phyloP scores from a whole-genome alignment of 2,797 vertebrate species.

The Megaceryle alcyon region DNA sequence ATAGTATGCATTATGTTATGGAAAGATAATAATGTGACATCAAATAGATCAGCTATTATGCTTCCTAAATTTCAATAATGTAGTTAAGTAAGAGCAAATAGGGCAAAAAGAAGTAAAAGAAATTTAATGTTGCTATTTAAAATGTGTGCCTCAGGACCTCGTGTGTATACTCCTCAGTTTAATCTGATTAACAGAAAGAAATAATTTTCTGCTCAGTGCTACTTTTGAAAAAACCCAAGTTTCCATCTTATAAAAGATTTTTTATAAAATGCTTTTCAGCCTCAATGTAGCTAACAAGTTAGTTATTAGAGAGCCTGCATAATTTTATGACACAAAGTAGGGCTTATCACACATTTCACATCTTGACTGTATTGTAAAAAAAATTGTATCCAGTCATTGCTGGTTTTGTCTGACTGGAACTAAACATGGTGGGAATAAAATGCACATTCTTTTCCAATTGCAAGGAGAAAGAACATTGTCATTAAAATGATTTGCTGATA shows the following conservation, averaged over 20 bases:
- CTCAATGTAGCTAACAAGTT: constrained; percentile 21
- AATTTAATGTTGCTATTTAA: constrained; percentile 43
- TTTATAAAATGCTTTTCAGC: constrained; percentile 32
- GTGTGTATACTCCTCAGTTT: neutral
- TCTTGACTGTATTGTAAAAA: constrained; percentile 24
- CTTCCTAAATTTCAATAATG: constrained; percentile 62
- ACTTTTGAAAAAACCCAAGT: neutral
- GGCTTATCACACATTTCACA: constrained; percentile 41
- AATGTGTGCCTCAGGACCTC: constrained; percentile 6
- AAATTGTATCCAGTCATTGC: neutral
- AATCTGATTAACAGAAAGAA: constrained; percentile 62
- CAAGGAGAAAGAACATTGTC: constrained; percentile 44
- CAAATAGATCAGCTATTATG: constrained; percentile 57
- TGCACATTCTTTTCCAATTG: constrained; percentile 45
- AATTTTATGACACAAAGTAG: constrained; percentile 40
- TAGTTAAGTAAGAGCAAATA: constrained; percentile 19
- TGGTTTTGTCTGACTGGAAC: constrained; percentile 50
- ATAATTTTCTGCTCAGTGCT: constrained; percentile 25
- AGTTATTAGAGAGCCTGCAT: constrained; percentile 40
- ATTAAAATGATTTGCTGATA: constrained; percentile 74
- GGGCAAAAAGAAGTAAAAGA: constrained; percentile 38
- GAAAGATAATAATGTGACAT: constrained; percentile 44
- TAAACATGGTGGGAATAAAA: constrained; percentile 58
- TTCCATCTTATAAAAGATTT: neutral
- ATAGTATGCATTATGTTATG: constrained; percentile 34